A percentile compares a stretch with the other conserved stretches of the same genome.
phyloP scores from a whole-genome alignment of 1,140 invertebrate species.

The Caerostris extrusa region DNA sequence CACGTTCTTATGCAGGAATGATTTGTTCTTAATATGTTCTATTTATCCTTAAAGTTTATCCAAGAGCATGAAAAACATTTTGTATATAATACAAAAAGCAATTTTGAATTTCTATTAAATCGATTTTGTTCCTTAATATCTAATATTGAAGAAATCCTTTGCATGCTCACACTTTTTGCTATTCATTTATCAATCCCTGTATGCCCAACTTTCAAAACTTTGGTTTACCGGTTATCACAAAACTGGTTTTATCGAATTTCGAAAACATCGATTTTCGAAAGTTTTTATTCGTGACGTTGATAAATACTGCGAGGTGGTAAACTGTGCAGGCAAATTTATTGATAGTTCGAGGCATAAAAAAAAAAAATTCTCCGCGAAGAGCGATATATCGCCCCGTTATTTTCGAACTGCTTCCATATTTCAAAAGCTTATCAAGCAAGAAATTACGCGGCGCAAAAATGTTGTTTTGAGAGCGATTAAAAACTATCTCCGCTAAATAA shows the following conservation, averaged over 20 bases:
- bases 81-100: too few species aligned
- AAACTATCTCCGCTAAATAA: conserved; percentile 59
- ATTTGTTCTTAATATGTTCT: too few species aligned
- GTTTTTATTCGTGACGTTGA: conserved; percentile 53
- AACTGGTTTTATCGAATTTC: conserved; percentile 69
- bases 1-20: too few species aligned
- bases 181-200: conserved; percentile 45
- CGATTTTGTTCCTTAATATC: too few species aligned
- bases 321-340: conserved; percentile 56
- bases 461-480: conserved; percentile 72
- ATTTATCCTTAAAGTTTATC: too few species aligned
- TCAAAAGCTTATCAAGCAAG: conserved; percentile 68
- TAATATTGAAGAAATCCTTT: too few species aligned
- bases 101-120: too few species aligned
- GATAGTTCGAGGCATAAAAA: conserved; percentile 18
- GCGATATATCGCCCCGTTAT: neutral
- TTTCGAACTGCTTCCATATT: conserved; percentile 41
- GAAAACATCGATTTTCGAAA: conserved; percentile 59
- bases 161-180: neutral
- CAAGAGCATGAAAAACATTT: too few species aligned
- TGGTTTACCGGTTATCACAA: conserved; percentile 71
- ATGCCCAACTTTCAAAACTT: conserved; percentile 58
- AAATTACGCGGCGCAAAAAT: conserved; percentile 62
- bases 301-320: conserved; percentile 60
- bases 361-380: neutral